These are phyloP conservation scores for Sesia bembeciformis DNA, from an alignment of 2,888 invertebrate species.

Conservation along the genomic window DNA sequence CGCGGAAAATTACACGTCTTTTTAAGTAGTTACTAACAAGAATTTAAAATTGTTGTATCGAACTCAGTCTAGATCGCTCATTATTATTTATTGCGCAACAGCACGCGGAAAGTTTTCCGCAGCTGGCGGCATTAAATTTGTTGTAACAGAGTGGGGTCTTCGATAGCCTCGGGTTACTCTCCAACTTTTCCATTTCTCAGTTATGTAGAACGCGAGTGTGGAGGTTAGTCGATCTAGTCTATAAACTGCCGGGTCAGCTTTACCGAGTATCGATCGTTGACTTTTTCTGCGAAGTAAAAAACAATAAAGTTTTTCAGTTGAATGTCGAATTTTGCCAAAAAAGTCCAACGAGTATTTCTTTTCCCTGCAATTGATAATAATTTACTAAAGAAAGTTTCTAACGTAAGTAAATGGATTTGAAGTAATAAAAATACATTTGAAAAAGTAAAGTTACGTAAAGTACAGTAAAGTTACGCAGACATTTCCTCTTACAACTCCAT, in stretches of 20 bases:
- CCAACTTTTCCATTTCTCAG: conserved; percentile 47
- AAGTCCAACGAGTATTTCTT: too few species aligned
- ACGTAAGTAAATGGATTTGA: too few species aligned
- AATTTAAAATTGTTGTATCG: conserved; percentile 16
- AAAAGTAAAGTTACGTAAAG: too few species aligned
- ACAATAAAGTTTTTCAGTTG: not conserved
- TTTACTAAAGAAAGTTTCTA: too few species aligned
- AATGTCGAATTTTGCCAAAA: too few species aligned
- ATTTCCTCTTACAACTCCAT: not conserved
- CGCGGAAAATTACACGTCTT: not conserved
- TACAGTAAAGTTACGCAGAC: not conserved
- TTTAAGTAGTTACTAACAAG: not conserved
- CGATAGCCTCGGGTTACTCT: conserved; percentile 34
- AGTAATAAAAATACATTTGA: too few species aligned
- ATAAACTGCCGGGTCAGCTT: conserved; percentile 36
- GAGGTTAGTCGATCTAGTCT: conserved; percentile 7
- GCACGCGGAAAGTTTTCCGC: conserved; percentile 38
- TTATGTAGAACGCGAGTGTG: conserved; percentile 19
- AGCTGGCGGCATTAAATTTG: conserved; percentile 43
- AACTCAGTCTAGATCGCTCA: conserved; percentile 33
- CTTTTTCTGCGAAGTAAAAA: not conserved
- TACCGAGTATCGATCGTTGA: conserved; percentile 11
- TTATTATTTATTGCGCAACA: conserved; percentile 49
- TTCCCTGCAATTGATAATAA: too few species aligned
- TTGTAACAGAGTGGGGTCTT: conserved; percentile 32